Evolutionary conservation across 2,113 vertebrate genomes (phyloP).

Genomic region (Coturnix japonica): DNA sequence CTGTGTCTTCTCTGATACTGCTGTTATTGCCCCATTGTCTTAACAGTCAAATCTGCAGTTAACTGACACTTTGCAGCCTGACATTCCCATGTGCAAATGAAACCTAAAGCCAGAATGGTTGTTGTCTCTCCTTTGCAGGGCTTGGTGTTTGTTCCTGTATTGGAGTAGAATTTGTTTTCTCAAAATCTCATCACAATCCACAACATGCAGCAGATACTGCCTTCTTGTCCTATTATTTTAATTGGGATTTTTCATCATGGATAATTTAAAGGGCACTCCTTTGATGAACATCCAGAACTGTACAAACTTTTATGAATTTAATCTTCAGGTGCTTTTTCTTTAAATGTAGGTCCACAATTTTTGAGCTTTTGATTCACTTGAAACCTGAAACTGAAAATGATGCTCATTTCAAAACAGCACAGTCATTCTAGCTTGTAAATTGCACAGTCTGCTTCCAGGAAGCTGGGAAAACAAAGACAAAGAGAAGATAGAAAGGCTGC

Average conservation of each 20-base stretch:
- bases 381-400: constrained; percentile 10
- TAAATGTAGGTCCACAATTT: not conserved
- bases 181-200: constrained; percentile 55
- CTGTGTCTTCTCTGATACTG: constrained; percentile 23
- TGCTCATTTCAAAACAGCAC: not conserved
- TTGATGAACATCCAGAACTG: not conserved
- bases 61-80: not conserved
- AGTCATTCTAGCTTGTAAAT: not conserved
- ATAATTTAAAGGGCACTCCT: not conserved
- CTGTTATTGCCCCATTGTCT: constrained; percentile 14
- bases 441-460: not conserved
- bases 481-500: not conserved
- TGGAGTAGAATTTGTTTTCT: constrained; percentile 48
- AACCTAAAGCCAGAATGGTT: not conserved
- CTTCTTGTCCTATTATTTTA: not conserved
- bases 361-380: not conserved
- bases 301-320: not conserved
- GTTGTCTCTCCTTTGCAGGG: not conserved
- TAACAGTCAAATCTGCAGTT: constrained; percentile 59
- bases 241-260: not conserved
- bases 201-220: constrained; percentile 6
- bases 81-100: constrained; percentile 21
- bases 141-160: constrained; percentile 27
- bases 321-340: not conserved
- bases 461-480: not conserved